Evolutionary conservation across 2,888 invertebrate genomes (phyloP), one percentile per base, ranked within the genome.

Genomic region (Callyntrura guangdongensis): DNA sequence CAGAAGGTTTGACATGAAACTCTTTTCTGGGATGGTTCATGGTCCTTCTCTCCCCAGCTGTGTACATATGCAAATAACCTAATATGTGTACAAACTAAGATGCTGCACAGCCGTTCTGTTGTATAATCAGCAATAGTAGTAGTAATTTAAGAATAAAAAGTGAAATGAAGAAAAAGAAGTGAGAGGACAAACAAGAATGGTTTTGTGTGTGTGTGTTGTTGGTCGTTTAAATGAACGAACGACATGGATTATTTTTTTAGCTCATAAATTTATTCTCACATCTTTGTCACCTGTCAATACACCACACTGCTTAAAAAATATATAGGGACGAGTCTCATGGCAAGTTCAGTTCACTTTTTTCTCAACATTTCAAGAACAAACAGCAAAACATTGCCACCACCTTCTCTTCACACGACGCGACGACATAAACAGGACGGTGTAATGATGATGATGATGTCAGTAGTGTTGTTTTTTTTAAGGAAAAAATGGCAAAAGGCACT

Each of bases 211-310:
- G n/a, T n/a, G n/a, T n/a, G 12, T 36, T 61, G 69, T 25, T 36
- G 3, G 69, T 69, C 14, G 14, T 25, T 27, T 69, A 27, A 74
- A 20, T 47, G 74, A 74, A 72, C 61, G 82, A 86, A 81, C 56
- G 90, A 90, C 56, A 56, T 86, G 56, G 67, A 45, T 81, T n/a
- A n/a, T n/a, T n/a, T n/a, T n/a, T n/a, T n/a, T 56, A 22, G 67
- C 56, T 86, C 82, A 45, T 90, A 90, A 90, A 90, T 90, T 82
- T n/a, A n/a, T 67, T 67, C 64, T 83, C 74, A 53, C 74, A 77
- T 64, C n/a, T 45, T 64, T 59, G 47, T 64, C 4, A 47, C 4
- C 36, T 64, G 83, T 45, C 82, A 77, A 77, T 77, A 49, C 49
- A 69, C 69, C 20, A 59, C 59, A 59, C 20, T 59, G 20, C 56